Evolutionary conservation across 2,797 vertebrate species (phyloP).

Genomic region (Oreochromis grahami): DNA sequence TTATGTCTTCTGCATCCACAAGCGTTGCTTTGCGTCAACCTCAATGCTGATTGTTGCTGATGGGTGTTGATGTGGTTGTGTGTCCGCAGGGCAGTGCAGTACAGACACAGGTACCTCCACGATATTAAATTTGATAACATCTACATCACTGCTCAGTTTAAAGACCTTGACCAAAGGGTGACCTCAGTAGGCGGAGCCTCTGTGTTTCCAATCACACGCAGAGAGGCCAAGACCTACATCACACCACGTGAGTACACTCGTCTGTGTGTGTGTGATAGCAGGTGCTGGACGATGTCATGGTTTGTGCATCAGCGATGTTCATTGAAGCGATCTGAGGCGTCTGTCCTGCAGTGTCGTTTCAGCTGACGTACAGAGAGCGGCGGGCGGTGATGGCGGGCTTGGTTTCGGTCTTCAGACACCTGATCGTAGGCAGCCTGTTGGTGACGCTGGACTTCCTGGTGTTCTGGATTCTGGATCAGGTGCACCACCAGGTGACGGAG

Average conservation of each 20-base stretch:
- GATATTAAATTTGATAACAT: slow-evolving; percentile 81
- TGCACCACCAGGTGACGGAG: slow-evolving; percentile 74
- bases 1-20: neutral
- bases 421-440: slow-evolving; percentile 67
- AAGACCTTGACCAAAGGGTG: slow-evolving; percentile 69
- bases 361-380: slow-evolving; percentile 70
- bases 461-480: slow-evolving; percentile 88
- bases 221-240: slow-evolving; percentile 78
- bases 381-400: slow-evolving; percentile 29
- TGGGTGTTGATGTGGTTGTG: neutral
- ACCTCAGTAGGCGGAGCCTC: slow-evolving; percentile 62
- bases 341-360: slow-evolving; percentile 62
- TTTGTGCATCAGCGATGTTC: neutral
- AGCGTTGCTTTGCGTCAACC: neutral
- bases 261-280: neutral
- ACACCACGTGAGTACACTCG: slow-evolving; percentile 68
- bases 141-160: slow-evolving; percentile 81
- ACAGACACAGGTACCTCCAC: slow-evolving; percentile 75
- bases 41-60: neutral
- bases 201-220: slow-evolving; percentile 76
- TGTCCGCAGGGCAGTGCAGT: slow-evolving; percentile 74
- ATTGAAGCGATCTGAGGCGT: neutral
- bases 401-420: slow-evolving; percentile 63
- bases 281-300: neutral
- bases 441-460: slow-evolving; percentile 82